Evolutionary conservation across 2,888 invertebrate genomes (phyloP), one percentile per base, ranked within the genome.

Genomic region (Melanostoma scalare): DNA sequence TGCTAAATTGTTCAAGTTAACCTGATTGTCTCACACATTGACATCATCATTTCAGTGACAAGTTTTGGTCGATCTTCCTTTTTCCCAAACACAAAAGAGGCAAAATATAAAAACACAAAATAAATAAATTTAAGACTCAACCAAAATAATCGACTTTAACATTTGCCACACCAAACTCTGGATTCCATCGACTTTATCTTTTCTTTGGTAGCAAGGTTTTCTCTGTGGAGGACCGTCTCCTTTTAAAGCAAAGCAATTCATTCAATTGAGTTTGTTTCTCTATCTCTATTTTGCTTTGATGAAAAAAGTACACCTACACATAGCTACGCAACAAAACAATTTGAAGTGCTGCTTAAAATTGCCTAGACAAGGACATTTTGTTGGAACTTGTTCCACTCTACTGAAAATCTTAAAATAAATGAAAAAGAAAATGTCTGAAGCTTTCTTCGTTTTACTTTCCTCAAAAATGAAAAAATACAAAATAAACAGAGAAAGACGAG

Each of bases 71-170:
- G 2, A 3, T 10, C 44, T 10, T 46, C n/a, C n/a, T 6, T 46
- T n/a, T 10, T 50, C 50, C 20, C 6, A n/a, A n/a, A 46, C 9
- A 52, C 33, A 48, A 44, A 60, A 44, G 42, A n/a, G 20, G 31
- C 44, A 44, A 44, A 33, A 44, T 42, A 10, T 10, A 33, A 3
- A 20, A 58, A 58, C n/a, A 42, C n/a, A 30, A 20, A 56, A 38
- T 30, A 9, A 42, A 56, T 6, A 48, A 74, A 74, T 76, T 76
- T 55, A 81, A 72, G 63, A 72, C 77, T 81, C 77, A 77, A 81
- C 77, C 77, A 72, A 77, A 77, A 81, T 72, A 72, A 77, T 77
- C 67, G 77, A 77, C 72, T 60, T 48, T 44, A 40, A 74, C 67
- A 60, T 20, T 38, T 3, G 35, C 35, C 20, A 58, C 52, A 68